phyloP scores from a whole-genome alignment of 2,113 vertebrate genomes.

The Perognathus longimembris region DNA sequence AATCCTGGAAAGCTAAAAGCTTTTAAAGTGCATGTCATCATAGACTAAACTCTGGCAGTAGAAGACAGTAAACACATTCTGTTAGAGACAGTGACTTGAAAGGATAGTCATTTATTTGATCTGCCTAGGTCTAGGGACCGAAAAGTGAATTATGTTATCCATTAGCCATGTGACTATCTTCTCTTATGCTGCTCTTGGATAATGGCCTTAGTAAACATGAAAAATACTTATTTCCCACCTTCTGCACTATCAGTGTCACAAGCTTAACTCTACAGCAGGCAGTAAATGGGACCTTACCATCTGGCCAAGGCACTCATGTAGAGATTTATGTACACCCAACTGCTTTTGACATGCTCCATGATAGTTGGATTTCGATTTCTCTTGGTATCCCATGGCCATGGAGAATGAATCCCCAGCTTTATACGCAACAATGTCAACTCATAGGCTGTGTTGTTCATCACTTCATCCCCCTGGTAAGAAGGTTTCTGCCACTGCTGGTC shows the following conservation, averaged over 20 bases:
- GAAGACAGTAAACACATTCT: neutral
- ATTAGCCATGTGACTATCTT: neutral
- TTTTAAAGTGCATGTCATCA: neutral
- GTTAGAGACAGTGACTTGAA: slow-evolving; percentile 31
- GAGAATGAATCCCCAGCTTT: slow-evolving; percentile 34
- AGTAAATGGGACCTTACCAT: slow-evolving; percentile 43
- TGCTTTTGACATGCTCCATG: slow-evolving; percentile 27
- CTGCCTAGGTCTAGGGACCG: neutral
- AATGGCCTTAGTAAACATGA: neutral
- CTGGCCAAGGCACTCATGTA: slow-evolving; percentile 33
- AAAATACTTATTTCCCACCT: slow-evolving; percentile 47
- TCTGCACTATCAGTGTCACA: neutral
- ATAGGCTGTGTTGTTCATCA: neutral
- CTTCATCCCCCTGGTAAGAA: slow-evolving; percentile 36
- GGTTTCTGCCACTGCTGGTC: neutral
- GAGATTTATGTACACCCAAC: slow-evolving; percentile 40
- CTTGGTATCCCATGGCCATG: slow-evolving; percentile 42
- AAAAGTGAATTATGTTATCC: neutral
- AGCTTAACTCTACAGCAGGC: slow-evolving; percentile 30
- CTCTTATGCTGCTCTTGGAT: neutral
- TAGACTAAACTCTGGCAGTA: neutral
- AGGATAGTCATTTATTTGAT: slow-evolving; percentile 6
- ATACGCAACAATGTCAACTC: neutral
- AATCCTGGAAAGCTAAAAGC: neutral
- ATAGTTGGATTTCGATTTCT: slow-evolving; percentile 52